Conservation (phyloP, 2,113 vertebrate species). For the Acanthisitta chloris region DNA sequence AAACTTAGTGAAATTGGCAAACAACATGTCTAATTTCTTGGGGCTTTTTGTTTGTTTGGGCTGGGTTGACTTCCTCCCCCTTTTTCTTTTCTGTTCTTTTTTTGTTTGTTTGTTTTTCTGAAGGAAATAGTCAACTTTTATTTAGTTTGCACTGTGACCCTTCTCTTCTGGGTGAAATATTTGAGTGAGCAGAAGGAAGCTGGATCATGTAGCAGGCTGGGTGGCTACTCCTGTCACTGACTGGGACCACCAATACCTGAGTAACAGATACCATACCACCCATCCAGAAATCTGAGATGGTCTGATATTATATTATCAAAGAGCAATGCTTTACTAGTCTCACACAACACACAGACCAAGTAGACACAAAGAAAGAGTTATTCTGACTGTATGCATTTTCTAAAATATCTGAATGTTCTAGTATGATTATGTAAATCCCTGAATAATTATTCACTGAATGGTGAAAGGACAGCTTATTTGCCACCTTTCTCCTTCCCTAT, state of each 20-base stretch:
- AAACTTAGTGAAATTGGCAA: background rate
- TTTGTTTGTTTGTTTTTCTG: background rate
- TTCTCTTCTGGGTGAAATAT: background rate
- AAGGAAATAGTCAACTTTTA: background rate
- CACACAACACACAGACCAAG: background rate
- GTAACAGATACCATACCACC: background rate
- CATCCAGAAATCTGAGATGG: background rate
- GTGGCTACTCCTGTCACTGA: background rate
- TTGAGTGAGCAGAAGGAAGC: background rate
- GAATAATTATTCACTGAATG: background rate
- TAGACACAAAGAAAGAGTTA: background rate
- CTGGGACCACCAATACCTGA: background rate
- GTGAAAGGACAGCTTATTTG: background rate
- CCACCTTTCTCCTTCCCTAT: background rate
- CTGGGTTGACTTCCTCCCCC: too few species aligned
- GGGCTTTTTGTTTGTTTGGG: background rate
- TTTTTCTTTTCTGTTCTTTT: background rate
- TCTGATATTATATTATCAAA: background rate
- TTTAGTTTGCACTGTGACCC: background rate
- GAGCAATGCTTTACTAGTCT: rapidly evolving
- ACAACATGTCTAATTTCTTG: rapidly evolving
- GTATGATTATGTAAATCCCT: background rate
- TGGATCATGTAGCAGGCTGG: rapidly evolving
- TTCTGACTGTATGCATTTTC: background rate
- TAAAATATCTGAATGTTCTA: background rate